These are phyloP conservation scores for Pseudochaenichthys georgianus DNA, from an alignment of 2,797 vertebrate species.

Conservation along the genomic window DNA sequence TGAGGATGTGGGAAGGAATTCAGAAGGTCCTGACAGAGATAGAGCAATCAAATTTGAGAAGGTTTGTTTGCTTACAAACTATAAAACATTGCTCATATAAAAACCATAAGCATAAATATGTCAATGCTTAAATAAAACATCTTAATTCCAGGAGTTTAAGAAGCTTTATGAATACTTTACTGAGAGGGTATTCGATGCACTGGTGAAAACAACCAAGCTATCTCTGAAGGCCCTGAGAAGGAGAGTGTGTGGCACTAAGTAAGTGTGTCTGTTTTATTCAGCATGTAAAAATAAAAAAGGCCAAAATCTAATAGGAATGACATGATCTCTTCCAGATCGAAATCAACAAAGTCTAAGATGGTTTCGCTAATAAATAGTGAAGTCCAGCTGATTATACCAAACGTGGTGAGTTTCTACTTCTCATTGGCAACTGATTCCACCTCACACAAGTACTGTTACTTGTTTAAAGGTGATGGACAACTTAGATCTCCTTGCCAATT, in stretches of 20 bases:
- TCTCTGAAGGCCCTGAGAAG: slow-evolving; percentile 86
- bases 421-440: neutral
- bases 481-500: neutral
- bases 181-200: slow-evolving; percentile 82
- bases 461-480: neutral
- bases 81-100: neutral
- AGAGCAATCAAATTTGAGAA: slow-evolving; percentile 86
- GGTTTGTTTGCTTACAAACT: slow-evolving; percentile 70
- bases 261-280: slow-evolving; percentile 62
- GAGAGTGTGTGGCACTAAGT: slow-evolving; percentile 83
- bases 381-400: slow-evolving; percentile 82
- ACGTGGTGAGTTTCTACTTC: slow-evolving; percentile 78
- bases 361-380: slow-evolving; percentile 83
- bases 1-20: slow-evolving; percentile 39
- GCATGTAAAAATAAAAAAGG: neutral
- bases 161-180: slow-evolving; percentile 84
- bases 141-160: slow-evolving; percentile 83
- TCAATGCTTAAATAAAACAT: slow-evolving; percentile 15
- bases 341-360: slow-evolving; percentile 56
- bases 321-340: slow-evolving; percentile 54
- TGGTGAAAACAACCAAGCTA: slow-evolving; percentile 84
- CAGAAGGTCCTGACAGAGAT: slow-evolving; percentile 56
- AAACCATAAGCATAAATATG: neutral
- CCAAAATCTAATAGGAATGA: neutral
- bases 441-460: neutral